phyloP scores from a whole-genome alignment of 2,113 vertebrate genomes.

The Silurus glanis region DNA sequence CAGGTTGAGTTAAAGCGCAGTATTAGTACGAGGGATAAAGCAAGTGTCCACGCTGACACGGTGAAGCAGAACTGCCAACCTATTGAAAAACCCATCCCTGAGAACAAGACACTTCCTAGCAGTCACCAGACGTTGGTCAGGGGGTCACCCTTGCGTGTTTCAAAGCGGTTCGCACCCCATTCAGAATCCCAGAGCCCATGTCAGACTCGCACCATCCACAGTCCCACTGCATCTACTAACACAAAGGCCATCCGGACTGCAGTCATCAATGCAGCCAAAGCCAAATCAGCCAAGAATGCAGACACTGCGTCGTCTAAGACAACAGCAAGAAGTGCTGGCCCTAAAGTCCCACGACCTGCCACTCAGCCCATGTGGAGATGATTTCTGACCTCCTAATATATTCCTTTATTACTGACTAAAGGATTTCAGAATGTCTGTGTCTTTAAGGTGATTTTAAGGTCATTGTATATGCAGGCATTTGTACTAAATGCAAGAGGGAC shows the following conservation, averaged over 20 bases:
- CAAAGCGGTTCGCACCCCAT: conserved; percentile 71
- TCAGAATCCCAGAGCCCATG: conserved; percentile 59
- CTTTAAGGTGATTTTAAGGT: conserved; percentile 12
- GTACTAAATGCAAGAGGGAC: background rate
- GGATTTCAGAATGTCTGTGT: conserved; percentile 10
- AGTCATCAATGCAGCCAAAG: conserved; percentile 69
- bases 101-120: conserved; percentile 49
- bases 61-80: conserved; percentile 47
- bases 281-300: conserved; percentile 65
- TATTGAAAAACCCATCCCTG: conserved; percentile 57
- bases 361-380: conserved; percentile 71
- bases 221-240: conserved; percentile 64
- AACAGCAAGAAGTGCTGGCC: conserved; percentile 60
- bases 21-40: conserved; percentile 8
- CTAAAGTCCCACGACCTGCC: conserved; percentile 66
- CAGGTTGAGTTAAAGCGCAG: conserved; percentile 55
- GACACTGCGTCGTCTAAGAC: conserved; percentile 60
- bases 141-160: conserved; percentile 66
- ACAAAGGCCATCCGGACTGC: conserved; percentile 74
- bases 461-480: conserved; percentile 20
- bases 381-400: conserved; percentile 41
- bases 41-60: conserved; percentile 16
- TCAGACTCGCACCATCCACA: conserved; percentile 55
- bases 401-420: background rate
- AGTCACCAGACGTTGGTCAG: conserved; percentile 60